Percentiles rank a stretch among this genome's conserved stretches.
These are phyloP conservation scores for Anser brachyrhynchus DNA, from an alignment of 2,113 vertebrate genomes.

Conservation along the genomic window DNA sequence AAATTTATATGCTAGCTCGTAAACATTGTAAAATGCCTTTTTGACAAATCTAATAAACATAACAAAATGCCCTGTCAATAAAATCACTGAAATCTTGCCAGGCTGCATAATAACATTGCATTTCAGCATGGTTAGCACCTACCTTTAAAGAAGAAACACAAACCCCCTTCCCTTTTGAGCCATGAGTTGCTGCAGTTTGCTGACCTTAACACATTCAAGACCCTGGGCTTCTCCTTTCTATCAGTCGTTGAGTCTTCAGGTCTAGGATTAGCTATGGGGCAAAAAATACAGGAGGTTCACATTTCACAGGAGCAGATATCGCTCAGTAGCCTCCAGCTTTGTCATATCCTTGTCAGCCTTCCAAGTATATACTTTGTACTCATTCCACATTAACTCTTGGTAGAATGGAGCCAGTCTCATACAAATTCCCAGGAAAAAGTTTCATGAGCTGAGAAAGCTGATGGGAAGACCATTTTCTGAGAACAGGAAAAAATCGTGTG, in stretches of 20 bases:
- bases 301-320: background rate
- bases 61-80: constrained; percentile 56
- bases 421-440: background rate
- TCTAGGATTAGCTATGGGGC: background rate
- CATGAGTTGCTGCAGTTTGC: background rate
- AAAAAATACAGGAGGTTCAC: background rate
- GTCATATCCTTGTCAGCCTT: background rate
- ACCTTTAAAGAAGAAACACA: constrained; percentile 1
- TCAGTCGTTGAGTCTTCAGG: background rate
- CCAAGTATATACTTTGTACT: background rate
- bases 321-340: background rate
- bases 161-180: background rate
- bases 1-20: constrained; percentile 37
- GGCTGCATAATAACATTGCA: background rate
- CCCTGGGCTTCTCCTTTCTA: background rate
- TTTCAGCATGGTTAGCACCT: constrained; percentile 31
- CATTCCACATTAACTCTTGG: background rate
- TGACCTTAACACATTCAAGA: background rate
- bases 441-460: background rate
- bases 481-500: background rate
- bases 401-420: background rate
- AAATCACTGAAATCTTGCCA: constrained; percentile 13
- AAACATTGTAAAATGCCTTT: constrained; percentile 56
- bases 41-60: constrained; percentile 59
- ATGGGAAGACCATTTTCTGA: background rate